Evolutionary conservation across 2,888 invertebrate species (phyloP).

Genomic region (Rhamnusium bicolor): DNA sequence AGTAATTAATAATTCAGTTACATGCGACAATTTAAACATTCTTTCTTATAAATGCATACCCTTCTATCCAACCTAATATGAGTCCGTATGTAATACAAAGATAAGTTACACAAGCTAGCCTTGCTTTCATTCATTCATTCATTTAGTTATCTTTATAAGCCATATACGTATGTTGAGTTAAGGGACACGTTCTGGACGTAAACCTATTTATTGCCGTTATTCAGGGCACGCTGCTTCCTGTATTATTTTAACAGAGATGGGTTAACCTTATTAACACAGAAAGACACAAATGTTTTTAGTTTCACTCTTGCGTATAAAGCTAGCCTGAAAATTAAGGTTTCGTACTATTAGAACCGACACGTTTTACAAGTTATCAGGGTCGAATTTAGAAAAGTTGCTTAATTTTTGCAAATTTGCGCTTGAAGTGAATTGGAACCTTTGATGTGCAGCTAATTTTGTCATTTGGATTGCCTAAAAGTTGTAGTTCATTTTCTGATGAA

Average conservation of each 20-base stretch:
- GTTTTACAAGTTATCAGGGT: too few species aligned
- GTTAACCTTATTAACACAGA: slow-evolving; percentile 5
- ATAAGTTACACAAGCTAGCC: neutral
- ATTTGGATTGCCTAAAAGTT: too few species aligned
- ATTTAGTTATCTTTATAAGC: neutral
- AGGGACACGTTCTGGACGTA: neutral
- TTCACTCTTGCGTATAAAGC: neutral
- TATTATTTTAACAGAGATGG: neutral
- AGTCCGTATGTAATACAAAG: neutral
- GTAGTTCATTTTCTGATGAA: too few species aligned
- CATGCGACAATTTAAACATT: too few species aligned
- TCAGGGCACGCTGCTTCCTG: neutral
- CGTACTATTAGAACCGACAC: too few species aligned
- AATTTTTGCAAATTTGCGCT: too few species aligned
- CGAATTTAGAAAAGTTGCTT: too few species aligned
- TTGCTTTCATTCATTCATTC: neutral
- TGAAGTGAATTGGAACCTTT: too few species aligned
- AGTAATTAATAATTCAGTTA: too few species aligned
- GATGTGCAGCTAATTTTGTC: too few species aligned
- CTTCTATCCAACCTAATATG: neutral
- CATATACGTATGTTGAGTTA: neutral
- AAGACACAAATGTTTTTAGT: neutral
- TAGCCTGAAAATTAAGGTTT: neutral
- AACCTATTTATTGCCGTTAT: slow-evolving; percentile 5
- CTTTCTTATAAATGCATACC: too few species aligned